phyloP scores from a whole-genome alignment of 1,140 invertebrate species.

The Pinna nobilis region DNA sequence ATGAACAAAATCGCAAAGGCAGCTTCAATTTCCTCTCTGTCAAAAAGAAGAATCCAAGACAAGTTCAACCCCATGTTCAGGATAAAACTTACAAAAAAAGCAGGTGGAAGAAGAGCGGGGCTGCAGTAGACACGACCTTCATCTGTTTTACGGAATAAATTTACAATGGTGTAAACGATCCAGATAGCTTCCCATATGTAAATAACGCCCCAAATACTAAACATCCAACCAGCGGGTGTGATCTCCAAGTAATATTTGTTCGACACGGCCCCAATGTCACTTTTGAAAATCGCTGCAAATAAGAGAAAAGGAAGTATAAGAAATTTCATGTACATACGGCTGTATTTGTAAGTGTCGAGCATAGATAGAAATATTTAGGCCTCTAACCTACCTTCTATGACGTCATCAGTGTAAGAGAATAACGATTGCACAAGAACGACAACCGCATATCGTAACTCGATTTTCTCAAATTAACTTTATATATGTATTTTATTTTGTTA shows the following conservation, averaged over 20 bases:
- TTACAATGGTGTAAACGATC: constrained; percentile 60
- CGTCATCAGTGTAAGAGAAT: too few species aligned
- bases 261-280: constrained; percentile 50
- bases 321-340: too few species aligned
- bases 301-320: background rate
- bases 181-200: constrained; percentile 66
- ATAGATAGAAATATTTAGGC: background rate
- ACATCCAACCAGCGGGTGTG: constrained; percentile 67
- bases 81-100: constrained; percentile 54
- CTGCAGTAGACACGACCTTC: constrained; percentile 47
- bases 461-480: background rate
- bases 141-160: constrained; percentile 53
- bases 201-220: constrained; percentile 70
- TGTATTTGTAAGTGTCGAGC: too few species aligned
- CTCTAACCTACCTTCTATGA: background rate
- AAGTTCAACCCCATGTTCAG: constrained; percentile 58
- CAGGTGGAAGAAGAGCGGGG: constrained; percentile 50
- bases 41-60: constrained; percentile 68
- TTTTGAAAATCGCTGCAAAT: constrained; percentile 55
- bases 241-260: constrained; percentile 57
- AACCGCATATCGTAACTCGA: too few species aligned
- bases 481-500: background rate
- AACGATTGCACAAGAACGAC: too few species aligned
- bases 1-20: constrained; percentile 42
- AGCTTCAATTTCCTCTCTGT: constrained; percentile 54